Percentiles rank a stretch among this genome's conserved stretches.
These are phyloP conservation scores for Chauna torquata DNA, from an alignment of 2,113 vertebrate species.

Conservation along the genomic window DNA sequence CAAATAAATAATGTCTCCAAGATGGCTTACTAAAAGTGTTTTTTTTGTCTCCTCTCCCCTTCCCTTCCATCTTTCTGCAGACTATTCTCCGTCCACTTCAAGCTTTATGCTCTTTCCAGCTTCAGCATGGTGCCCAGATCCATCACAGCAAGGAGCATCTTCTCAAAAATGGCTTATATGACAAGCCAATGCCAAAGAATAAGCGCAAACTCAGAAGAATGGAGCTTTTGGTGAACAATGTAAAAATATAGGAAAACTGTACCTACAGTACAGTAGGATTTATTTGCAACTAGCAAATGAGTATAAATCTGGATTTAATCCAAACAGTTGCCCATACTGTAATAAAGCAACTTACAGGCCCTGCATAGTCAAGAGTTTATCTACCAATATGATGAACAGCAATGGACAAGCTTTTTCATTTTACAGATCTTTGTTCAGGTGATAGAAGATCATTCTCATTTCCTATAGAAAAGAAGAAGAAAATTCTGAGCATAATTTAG, in stretches of 20 bases:
- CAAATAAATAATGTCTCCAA: background rate
- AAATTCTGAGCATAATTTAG: background rate
- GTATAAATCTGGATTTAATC: conserved; percentile 16
- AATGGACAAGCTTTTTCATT: background rate
- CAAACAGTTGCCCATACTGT: background rate
- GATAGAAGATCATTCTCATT: background rate
- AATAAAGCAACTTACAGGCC: background rate
- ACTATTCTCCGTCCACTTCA: conserved; percentile 89
- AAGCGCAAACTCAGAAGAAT: conserved; percentile 97
- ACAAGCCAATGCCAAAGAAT: conserved; percentile 96
- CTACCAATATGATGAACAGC: background rate
- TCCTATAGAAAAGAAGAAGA: background rate
- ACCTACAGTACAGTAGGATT: background rate
- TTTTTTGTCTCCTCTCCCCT: background rate
- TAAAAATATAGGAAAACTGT: conserved; percentile 81
- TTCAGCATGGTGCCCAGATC: conserved; percentile 94
- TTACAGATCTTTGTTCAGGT: conserved; percentile 5
- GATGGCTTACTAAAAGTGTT: background rate
- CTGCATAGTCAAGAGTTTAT: background rate
- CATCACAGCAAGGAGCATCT: conserved; percentile 98
- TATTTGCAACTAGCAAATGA: conserved; percentile 43
- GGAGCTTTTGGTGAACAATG: conserved; percentile 90
- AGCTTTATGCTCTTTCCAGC: conserved; percentile 95
- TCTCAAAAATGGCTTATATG: conserved; percentile 90
- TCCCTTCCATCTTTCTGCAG: conserved; percentile 68